phyloP scores from a whole-genome alignment of 2,113 vertebrate genomes.

The Callospermophilus lateralis region DNA sequence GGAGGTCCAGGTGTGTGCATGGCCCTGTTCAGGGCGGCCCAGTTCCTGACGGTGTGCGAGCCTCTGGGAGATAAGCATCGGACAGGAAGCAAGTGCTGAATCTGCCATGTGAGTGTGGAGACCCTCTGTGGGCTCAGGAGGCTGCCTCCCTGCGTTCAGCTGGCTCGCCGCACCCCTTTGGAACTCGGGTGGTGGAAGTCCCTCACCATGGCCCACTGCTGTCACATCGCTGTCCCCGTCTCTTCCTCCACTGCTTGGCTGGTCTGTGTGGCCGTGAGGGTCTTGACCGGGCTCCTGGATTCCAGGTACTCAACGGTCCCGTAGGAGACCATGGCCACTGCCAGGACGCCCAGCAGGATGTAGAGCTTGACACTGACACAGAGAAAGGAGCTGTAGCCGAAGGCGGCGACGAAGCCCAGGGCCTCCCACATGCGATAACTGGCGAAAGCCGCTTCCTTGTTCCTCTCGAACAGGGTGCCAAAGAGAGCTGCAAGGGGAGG shows the following conservation, averaged over 20 bases:
- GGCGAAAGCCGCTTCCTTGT: constrained; percentile 96
- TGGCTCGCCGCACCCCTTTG: neutral
- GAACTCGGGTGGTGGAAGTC: neutral
- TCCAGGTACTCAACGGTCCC: constrained; percentile 90
- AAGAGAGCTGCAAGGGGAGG: constrained; percentile 91
- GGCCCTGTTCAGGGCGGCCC: too few species aligned
- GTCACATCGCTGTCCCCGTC: neutral
- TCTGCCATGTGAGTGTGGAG: neutral
- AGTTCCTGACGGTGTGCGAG: fast-evolving
- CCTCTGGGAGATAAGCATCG: too few species aligned
- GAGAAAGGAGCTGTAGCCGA: constrained; percentile 93
- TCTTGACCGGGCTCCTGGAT: constrained; percentile 57
- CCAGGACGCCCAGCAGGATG: constrained; percentile 89
- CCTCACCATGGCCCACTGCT: fast-evolving
- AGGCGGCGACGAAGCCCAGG: constrained; percentile 93
- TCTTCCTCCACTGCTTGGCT: fast-evolving
- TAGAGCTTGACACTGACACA: constrained; percentile 93
- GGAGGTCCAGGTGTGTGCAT: too few species aligned
- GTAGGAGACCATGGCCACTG: constrained; percentile 86
- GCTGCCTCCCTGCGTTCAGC: neutral
- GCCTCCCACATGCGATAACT: constrained; percentile 98
- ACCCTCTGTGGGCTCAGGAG: fast-evolving
- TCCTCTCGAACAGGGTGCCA: constrained; percentile 91
- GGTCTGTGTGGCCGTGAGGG: fast-evolving
- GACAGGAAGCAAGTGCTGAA: fast-evolving